These are phyloP conservation scores for Aleadryas rufinucha DNA, from an alignment of 2,113 vertebrate species.

Conservation along the genomic window DNA sequence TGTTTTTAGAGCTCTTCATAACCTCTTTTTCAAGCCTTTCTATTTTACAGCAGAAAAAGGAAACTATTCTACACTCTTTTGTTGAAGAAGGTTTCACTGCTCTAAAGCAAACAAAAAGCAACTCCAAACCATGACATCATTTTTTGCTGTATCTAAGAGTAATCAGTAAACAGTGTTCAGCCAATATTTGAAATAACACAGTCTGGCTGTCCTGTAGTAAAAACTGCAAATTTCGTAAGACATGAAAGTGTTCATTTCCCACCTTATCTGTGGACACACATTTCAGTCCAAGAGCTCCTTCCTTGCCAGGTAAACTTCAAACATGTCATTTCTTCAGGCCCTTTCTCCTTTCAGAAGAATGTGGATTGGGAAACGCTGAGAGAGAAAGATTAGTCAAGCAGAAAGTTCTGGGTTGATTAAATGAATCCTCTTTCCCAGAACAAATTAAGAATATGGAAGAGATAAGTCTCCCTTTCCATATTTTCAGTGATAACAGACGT, in stretches of 20 bases:
- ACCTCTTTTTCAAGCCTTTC: neutral
- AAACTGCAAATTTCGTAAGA: conserved; percentile 38
- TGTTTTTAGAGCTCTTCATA: neutral
- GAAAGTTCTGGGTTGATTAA: conserved; percentile 23
- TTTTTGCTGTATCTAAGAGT: conserved; percentile 18
- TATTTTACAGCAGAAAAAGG: neutral
- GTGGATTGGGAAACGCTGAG: conserved; percentile 31
- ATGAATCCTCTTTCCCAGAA: conserved; percentile 9
- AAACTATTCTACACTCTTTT: neutral
- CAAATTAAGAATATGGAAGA: neutral
- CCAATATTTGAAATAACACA: conserved; percentile 48
- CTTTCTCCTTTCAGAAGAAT: conserved; percentile 39
- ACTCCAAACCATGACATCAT: neutral
- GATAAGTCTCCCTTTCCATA: neutral
- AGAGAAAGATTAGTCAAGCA: conserved; percentile 17
- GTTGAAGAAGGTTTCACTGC: neutral
- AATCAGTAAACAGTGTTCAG: conserved; percentile 30
- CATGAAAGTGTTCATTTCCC: conserved; percentile 17
- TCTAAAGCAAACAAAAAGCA: conserved; percentile 16
- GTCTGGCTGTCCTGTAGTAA: neutral
- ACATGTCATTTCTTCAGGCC: conserved; percentile 1
- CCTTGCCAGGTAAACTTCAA: conserved; percentile 56
- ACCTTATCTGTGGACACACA: conserved; percentile 42
- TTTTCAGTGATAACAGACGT: neutral
- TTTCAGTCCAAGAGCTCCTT: conserved; percentile 30